Evolutionary conservation across 2,113 vertebrate species (phyloP), one percentile per base, ranked within the genome.

Genomic region (Morone chrysops): DNA sequence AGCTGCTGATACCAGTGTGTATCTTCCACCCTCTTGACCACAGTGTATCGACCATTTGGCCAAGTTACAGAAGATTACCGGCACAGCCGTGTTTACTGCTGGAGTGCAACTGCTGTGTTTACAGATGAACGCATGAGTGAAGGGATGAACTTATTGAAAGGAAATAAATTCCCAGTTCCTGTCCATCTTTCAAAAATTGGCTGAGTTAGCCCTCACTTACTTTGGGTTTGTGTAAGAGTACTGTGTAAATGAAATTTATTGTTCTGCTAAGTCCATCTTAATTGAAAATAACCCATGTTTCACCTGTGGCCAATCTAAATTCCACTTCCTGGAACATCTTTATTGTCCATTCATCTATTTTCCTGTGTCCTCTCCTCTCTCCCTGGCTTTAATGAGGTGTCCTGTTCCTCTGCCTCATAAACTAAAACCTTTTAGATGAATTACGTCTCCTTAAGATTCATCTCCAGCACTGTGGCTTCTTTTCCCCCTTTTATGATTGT

Each of bases 361-460:
- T 31, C 77, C 73, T n/a, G 54, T 78, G 40, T 85, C 84, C 78
- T 82, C 81, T 78, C 80, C 86, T 75, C 73, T 89, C 78, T 90
- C 31, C n/a, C 65, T 2, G 43, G 45, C 84, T 84, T 90, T 92
- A 90, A 92, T 92, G 88, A 93, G 85, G 71, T 79, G 82, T 79
- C 90, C 83, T 41, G 45, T 82, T 92, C 87, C 71, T 84, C 81
- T 71, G 79, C 81, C 86, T 90, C 90, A 91, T 93, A 90, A 91
- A 93, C 85, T 84, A 90, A 92, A 92, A 92, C 92, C 90, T 94
- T 91, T 93, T 90, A 90, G 90, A 93, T 90, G 81, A 93, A 91
- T 92, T 90, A 90, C 89, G 92, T 82, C 92, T 91, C 84, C 79
- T 90, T 90, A 89, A 89, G 87, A 92, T 92, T 93, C 88, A 86